Percentiles rank a stretch among this genome's conserved stretches.
These are phyloP conservation scores for Sapajus apella DNA, from an alignment of 2,113 vertebrate species.

Conservation along the genomic window DNA sequence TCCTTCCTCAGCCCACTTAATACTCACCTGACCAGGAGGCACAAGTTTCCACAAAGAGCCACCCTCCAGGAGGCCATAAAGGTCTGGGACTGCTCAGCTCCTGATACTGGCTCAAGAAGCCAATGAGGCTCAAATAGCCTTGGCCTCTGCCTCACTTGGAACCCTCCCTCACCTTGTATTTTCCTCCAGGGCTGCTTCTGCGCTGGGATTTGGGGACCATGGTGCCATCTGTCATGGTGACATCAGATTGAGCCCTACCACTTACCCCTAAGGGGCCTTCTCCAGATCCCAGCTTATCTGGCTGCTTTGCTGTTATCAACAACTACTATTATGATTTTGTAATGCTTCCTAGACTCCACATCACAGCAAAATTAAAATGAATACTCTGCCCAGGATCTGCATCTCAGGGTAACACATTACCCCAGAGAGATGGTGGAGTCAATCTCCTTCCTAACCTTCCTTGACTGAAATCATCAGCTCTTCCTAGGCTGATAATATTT, in stretches of 20 bases:
- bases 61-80: background rate
- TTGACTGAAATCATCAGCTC: background rate
- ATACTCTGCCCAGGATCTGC: background rate
- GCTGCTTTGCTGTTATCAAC: background rate
- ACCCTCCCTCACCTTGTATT: background rate
- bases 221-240: accelerated
- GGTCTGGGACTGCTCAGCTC: accelerated
- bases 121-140: background rate
- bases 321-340: background rate
- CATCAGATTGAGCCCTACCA: background rate
- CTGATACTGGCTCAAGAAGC: background rate
- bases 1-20: background rate
- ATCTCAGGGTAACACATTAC: background rate
- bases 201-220: background rate
- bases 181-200: background rate
- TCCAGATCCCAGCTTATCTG: background rate
- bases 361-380: background rate
- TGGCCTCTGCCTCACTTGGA: background rate
- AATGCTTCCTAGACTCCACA: background rate
- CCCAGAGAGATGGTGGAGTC: background rate
- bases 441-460: background rate
- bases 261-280: background rate
- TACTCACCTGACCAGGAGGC: background rate
- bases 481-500: background rate
- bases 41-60: background rate